Conservation (phyloP, 2,797 vertebrate species). For the Melanotaenia trifasciata region DNA sequence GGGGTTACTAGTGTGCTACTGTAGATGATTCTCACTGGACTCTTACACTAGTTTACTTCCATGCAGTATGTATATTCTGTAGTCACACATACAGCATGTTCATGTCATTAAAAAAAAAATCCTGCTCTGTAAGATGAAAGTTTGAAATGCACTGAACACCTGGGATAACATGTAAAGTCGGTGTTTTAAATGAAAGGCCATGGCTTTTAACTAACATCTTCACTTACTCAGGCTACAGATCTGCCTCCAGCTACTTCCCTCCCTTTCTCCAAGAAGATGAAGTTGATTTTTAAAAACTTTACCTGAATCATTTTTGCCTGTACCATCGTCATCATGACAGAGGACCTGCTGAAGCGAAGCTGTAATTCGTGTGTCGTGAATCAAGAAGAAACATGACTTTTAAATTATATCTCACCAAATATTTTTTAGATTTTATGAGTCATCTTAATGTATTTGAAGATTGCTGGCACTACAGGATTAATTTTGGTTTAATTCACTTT, state of each 20-base stretch:
- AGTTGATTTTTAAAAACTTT: neutral
- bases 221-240: neutral
- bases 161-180: neutral
- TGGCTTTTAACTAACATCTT: neutral
- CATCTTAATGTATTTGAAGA: neutral
- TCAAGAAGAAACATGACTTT: neutral
- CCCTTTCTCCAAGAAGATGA: neutral
- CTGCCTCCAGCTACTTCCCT: neutral
- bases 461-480: neutral
- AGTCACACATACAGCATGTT: neutral
- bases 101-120: neutral
- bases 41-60: no score
- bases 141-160: neutral
- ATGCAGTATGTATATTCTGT: no score
- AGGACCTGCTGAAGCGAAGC: neutral
- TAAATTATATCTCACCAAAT: neutral
- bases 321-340: neutral
- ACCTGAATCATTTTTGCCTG: no score
- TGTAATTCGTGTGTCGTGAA: neutral
- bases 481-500: neutral
- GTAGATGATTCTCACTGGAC: no score
- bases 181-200: neutral
- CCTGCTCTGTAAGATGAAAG: neutral
- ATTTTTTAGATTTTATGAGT: neutral
- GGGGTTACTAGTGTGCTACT: no score